Base-by-base conservation (phyloP, 37 sponge, comb jelly and placozoan genomes). In the Spongilla lacustris region DNA sequence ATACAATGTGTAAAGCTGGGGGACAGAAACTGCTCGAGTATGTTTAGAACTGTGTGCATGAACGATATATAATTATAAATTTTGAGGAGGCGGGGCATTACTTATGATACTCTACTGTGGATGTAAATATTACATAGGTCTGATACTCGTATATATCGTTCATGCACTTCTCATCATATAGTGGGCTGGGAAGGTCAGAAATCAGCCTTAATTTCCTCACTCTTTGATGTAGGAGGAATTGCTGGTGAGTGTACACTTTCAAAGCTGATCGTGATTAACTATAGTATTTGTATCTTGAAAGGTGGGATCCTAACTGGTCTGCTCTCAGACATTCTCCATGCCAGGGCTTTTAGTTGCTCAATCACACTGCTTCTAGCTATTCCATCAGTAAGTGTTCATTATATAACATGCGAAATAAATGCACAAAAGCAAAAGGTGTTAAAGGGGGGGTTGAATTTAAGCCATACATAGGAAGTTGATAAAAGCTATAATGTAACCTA, bases 171-270 rank as follows among this genome's bases (percentile, higher is more conserved):
- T 83, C 28, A 71, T 67, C 70, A 85, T 82, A 28, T 70, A 30
- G 69, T 25, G 10, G 31, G 23, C 35, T 93, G 50, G 36, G 48
- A 36, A 58, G 50, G 76, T 6, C 34, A 84, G 24, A 76, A 93
- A 37, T 81, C 96, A 23, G 96, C 90, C 35, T 89, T 73, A 83
- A 71, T 90, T 6, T 87, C 96, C 14, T 81, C 85, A 3, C 36
- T 93, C 33, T 96, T 91, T 87, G 96, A 96, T 85, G 91, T 91
- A 24, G 96, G 96, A 28, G 96, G 94, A 68, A 91, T 96, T 33
- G 1, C 90, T 35, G 96, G 96, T 93, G 31, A 79, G 73, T 33
- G 24, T 9, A 11, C 35, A 67, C 5, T 6, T 34, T 32, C 21
- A 9, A 70, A 28, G 4, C 0, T 77, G 4, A 67, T 12, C 26